Evolutionary conservation across 2,113 vertebrate species (phyloP).

Genomic region (Ginglymostoma cirratum): DNA sequence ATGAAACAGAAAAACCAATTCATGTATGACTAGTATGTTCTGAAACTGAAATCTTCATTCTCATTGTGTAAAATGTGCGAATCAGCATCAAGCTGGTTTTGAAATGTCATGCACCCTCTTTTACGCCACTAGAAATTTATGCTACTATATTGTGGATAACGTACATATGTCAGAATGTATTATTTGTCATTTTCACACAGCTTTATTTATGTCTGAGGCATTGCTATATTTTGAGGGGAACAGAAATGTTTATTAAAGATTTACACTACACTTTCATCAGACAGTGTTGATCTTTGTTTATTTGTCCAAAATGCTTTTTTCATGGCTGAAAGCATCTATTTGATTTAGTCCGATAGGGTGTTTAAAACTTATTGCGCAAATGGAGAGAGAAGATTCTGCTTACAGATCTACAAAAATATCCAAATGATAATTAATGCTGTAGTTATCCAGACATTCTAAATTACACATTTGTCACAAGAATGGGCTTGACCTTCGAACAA

Average conservation of each 20-base stretch:
- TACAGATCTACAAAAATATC: neutral
- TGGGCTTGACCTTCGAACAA: neutral
- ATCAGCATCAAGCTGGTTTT: neutral
- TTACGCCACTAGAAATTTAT: neutral
- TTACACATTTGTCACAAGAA: conserved; percentile 22
- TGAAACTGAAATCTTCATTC: neutral
- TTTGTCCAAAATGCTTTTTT: conserved; percentile 12
- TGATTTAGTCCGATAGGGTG: neutral
- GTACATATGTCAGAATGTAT: neutral
- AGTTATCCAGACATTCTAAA: neutral
- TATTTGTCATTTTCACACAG: neutral
- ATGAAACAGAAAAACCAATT: neutral
- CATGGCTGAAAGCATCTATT: neutral
- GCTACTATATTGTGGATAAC: neutral
- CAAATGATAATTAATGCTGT: neutral
- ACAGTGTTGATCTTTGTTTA: conserved; percentile 3
- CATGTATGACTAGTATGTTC: neutral
- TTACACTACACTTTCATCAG: neutral
- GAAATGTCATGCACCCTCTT: neutral
- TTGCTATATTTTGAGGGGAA: neutral
- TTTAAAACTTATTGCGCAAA: neutral
- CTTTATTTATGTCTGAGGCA: neutral
- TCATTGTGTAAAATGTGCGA: too few species aligned
- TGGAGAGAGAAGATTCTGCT: neutral
- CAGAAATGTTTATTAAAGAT: neutral